Evolutionary conservation across 1,140 invertebrate species (phyloP), one percentile per base, ranked within the genome.

Genomic region (Idris sp.): DNA sequence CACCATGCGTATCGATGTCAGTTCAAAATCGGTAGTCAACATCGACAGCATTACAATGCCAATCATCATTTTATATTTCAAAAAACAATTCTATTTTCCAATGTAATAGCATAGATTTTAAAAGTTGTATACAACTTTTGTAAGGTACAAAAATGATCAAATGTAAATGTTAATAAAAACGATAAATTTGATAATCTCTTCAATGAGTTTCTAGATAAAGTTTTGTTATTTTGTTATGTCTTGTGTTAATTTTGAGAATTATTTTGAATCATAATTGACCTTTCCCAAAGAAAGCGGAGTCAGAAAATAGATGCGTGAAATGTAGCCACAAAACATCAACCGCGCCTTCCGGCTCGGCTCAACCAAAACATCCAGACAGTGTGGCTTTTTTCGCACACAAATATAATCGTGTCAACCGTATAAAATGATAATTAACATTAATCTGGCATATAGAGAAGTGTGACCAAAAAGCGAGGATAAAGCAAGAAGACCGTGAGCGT

Each of bases 1-100:
- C 28, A 64, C 51, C 33, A 43, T 54, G 61, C 54, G 25, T 72
- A 65, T 76, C 59, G 56, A 61, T 53, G 46, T 49, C 71, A 49
- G 30, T 48, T 18, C n/a, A n/a, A n/a, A n/a, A n/a, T n/a, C n/a
- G n/a, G n/a, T n/a, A n/a, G n/a, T n/a, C n/a, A n/a, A n/a, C n/a
- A n/a, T n/a, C n/a, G n/a, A n/a, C n/a, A n/a, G n/a, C n/a, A n/a
- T n/a, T n/a, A n/a, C n/a, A n/a, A n/a, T n/a, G n/a, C n/a, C n/a
- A n/a, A n/a, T n/a, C n/a, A n/a, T n/a, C n/a, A n/a, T n/a, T n/a
- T n/a, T n/a, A n/a, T n/a, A n/a, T n/a, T n/a, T n/a, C n/a, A n/a
- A n/a, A n/a, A n/a, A n/a, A n/a, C n/a, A n/a, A n/a, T n/a, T n/a
- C n/a, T n/a, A n/a, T n/a, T n/a, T n/a, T n/a, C n/a, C n/a, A n/a